Conservation (phyloP, 2,888 invertebrate genomes). For the Agapostemon virescens region DNA sequence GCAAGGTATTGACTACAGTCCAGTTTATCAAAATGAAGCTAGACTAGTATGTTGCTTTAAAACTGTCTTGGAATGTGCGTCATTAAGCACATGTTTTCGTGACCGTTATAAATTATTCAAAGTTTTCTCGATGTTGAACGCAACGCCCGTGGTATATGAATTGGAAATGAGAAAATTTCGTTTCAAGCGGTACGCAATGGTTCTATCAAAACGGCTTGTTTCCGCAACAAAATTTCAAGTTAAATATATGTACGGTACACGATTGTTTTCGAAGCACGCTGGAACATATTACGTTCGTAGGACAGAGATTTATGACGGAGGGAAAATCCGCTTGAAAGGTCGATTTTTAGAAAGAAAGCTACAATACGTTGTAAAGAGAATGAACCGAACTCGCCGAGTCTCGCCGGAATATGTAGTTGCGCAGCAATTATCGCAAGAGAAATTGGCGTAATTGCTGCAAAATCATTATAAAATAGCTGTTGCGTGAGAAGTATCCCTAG, state of each 20-base stretch:
- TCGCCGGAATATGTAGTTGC: conserved; percentile 2
- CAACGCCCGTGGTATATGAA: not conserved
- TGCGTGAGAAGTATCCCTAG: conserved; percentile 21
- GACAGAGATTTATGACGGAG: not conserved
- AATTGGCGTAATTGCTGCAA: conserved; percentile 4
- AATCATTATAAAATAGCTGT: conserved; percentile 45
- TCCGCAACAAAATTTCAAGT: not conserved
- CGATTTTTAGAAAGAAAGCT: not conserved
- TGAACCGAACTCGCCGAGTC: not conserved
- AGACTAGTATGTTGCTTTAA: not conserved
- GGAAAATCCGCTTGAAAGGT: not conserved
- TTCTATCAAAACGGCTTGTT: not conserved
- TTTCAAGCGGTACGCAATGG: not conserved
- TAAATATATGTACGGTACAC: not conserved
- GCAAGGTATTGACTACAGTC: not conserved
- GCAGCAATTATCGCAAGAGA: conserved; percentile 1
- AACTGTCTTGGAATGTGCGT: not conserved
- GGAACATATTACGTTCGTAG: not conserved
- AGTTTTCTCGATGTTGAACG: not conserved
- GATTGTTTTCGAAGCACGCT: not conserved
- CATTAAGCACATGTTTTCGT: not conserved
- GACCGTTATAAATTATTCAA: not conserved
- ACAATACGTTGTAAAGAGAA: not conserved
- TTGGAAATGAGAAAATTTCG: not conserved
- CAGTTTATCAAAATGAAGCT: not conserved